phyloP scores from a whole-genome alignment of 1,140 invertebrate genomes.

The Aphaenogaster rudis region DNA sequence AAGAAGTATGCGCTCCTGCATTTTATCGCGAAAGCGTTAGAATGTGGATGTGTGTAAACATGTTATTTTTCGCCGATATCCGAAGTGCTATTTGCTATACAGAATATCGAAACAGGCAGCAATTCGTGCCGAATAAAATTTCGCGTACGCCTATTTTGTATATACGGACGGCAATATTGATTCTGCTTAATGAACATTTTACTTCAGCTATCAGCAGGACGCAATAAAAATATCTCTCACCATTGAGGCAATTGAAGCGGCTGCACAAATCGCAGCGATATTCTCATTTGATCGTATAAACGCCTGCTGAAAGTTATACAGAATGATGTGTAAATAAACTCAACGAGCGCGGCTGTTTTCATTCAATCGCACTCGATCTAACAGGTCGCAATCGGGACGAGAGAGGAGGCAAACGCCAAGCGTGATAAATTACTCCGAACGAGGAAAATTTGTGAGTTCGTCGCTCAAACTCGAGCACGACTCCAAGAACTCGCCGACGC shows the following conservation, averaged over 20 bases:
- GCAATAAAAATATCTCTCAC: slow-evolving; percentile 52
- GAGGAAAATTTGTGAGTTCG: slow-evolving; percentile 28
- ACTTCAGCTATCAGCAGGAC: slow-evolving; percentile 15
- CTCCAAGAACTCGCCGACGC: background rate
- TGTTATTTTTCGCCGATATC: slow-evolving; percentile 8
- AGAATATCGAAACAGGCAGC: background rate
- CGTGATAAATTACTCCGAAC: slow-evolving; percentile 38
- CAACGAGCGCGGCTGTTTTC: slow-evolving; percentile 40
- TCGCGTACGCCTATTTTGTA: slow-evolving; percentile 26
- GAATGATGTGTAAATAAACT: slow-evolving; percentile 59
- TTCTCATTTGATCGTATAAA: slow-evolving; percentile 57
- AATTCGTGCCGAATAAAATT: slow-evolving; percentile 50
- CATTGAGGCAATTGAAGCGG: slow-evolving; percentile 45
- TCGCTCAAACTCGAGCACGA: background rate
- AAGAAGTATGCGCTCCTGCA: slow-evolving; percentile 21
- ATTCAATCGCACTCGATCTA: slow-evolving; percentile 52
- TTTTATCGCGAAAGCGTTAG: slow-evolving; percentile 21
- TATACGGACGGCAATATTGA: slow-evolving; percentile 49
- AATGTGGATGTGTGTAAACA: background rate
- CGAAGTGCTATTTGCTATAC: slow-evolving; percentile 1
- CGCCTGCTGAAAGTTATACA: slow-evolving; percentile 46
- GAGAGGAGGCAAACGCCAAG: background rate
- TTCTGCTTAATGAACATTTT: slow-evolving; percentile 60
- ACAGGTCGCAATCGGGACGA: background rate
- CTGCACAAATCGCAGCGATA: slow-evolving; percentile 35